Percentiles rank a stretch among this genome's conserved stretches.
phyloP scores from a whole-genome alignment of 2,797 vertebrate genomes.

The Phrynocephalus guinanensis region DNA sequence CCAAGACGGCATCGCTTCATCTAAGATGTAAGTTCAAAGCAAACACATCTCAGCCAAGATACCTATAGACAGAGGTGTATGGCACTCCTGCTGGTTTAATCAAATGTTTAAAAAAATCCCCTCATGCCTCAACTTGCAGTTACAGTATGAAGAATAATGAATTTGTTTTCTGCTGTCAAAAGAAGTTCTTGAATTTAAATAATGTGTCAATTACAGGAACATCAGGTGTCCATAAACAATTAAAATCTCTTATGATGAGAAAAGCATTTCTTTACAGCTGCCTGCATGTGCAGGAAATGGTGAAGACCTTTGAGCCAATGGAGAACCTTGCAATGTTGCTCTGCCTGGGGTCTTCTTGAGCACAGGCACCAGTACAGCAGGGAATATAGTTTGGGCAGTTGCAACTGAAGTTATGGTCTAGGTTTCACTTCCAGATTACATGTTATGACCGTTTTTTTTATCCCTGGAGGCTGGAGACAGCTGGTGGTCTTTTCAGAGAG shows the following conservation, averaged over 20 bases:
- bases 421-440: slow-evolving; percentile 1
- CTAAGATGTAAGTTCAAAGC: neutral
- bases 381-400: neutral
- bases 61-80: neutral
- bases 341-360: neutral
- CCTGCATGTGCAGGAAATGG: neutral
- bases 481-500: neutral
- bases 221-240: neutral
- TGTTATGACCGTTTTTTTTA: neutral
- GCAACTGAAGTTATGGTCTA: neutral
- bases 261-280: neutral
- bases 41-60: neutral
- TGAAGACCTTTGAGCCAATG: neutral
- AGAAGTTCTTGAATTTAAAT: neutral
- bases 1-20: neutral
- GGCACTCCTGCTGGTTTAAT: neutral
- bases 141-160: neutral
- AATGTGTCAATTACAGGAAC: neutral
- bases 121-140: neutral
- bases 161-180: neutral
- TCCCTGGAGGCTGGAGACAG: neutral
- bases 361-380: neutral
- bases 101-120: neutral
- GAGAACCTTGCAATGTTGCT: neutral
- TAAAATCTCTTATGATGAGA: neutral